These are phyloP conservation scores for Apostichopus japonicus DNA, from an alignment of 35 echinoderm and acorn worm genomes.

Conservation along the genomic window DNA sequence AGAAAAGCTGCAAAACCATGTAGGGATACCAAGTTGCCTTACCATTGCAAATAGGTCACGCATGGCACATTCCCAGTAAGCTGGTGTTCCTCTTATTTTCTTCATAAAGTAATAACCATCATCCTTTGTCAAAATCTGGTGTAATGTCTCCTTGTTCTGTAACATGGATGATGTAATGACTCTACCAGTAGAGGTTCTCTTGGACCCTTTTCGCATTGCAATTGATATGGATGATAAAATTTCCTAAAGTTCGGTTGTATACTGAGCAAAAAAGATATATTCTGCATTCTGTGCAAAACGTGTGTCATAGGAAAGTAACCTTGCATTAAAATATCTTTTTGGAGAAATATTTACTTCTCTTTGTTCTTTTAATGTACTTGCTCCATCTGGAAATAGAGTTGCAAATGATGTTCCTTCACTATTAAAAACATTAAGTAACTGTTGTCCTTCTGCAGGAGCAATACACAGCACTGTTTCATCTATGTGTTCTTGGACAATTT, in stretches of 20 bases:
- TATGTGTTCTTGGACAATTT: not conserved
- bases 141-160: slow-evolving; percentile 24
- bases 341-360: not conserved
- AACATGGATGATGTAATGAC: slow-evolving; percentile 19
- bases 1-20: slow-evolving; percentile 73
- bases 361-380: slow-evolving; percentile 22
- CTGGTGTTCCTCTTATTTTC: slow-evolving; percentile 40
- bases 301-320: slow-evolving; percentile 48
- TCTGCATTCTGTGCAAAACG: slow-evolving; percentile 20
- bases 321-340: slow-evolving; percentile 52
- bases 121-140: slow-evolving; percentile 31
- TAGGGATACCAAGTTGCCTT: slow-evolving; percentile 74
- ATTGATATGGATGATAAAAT: slow-evolving; percentile 30
- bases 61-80: slow-evolving; percentile 45
- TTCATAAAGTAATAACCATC: slow-evolving; percentile 33
- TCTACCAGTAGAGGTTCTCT: not conserved
- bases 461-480: slow-evolving; percentile 20
- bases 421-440: slow-evolving; percentile 11
- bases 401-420: slow-evolving; percentile 36
- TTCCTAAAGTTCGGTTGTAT: not conserved
- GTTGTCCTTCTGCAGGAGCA: slow-evolving; percentile 14
- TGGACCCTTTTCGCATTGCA: slow-evolving; percentile 17
- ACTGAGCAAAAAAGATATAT: slow-evolving; percentile 23
- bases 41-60: slow-evolving; percentile 70
- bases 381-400: slow-evolving; percentile 38